Percentiles rank a stretch among this genome's conserved stretches.
Evolutionary conservation across 2,113 vertebrate genomes (phyloP).

Genomic region (Numenius arquata): DNA sequence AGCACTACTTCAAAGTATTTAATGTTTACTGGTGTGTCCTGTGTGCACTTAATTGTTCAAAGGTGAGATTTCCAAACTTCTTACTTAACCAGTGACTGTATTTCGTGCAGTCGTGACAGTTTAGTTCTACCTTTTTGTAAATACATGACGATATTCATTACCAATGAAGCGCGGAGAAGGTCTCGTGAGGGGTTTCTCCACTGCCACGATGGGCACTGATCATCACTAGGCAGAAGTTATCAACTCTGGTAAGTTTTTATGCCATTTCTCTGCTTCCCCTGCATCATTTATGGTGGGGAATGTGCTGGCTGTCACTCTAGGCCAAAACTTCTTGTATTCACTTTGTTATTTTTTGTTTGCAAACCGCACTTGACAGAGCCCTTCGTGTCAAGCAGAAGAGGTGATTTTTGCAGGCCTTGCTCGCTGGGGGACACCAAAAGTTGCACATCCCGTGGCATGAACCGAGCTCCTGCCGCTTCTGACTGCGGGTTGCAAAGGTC

Average conservation of each 20-base stretch:
- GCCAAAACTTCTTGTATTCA: background rate
- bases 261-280: background rate
- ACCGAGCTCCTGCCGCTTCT: background rate
- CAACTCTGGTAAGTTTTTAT: background rate
- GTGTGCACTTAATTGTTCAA: no score
- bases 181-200: background rate
- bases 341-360: background rate
- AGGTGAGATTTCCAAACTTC: background rate
- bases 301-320: background rate
- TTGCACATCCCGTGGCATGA: accelerated
- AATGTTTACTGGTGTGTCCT: background rate
- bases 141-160: accelerated
- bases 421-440: background rate
- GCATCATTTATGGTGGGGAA: accelerated
- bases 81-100: background rate
- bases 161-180: accelerated
- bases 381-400: background rate
- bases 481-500: background rate
- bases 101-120: background rate
- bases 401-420: background rate
- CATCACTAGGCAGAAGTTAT: background rate
- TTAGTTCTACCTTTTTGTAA: background rate
- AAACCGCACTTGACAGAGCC: no score
- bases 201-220: accelerated
- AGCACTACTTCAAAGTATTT: background rate